A percentile compares a stretch with the other conserved stretches of the same genome.
phyloP scores from a whole-genome alignment of 2,113 vertebrate genomes.

The Sitta europaea region DNA sequence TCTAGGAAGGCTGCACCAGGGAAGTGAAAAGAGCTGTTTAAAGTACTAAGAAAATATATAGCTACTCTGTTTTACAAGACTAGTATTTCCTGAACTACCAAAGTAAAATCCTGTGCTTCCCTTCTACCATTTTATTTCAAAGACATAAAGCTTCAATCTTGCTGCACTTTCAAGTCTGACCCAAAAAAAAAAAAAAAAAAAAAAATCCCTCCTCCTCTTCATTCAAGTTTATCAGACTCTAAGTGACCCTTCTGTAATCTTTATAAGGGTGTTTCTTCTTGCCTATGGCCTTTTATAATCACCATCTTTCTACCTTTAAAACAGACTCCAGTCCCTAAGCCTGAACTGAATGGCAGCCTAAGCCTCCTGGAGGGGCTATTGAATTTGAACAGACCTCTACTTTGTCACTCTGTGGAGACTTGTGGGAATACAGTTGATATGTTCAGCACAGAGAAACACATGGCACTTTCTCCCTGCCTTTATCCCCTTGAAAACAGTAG shows the following conservation, averaged over 20 bases:
- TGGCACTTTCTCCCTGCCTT: neutral
- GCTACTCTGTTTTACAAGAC: neutral
- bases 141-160: neutral
- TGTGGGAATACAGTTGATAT: neutral
- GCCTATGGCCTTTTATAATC: neutral
- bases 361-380: neutral
- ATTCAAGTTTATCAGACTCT: neutral
- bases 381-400: neutral
- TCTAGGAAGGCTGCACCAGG: neutral
- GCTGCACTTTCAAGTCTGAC: neutral
- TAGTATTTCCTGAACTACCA: neutral
- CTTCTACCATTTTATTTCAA: neutral
- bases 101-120: neutral
- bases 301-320: neutral
- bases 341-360: neutral
- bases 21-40: neutral
- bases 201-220: neutral
- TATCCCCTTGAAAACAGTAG: neutral
- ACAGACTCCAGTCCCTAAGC: neutral
- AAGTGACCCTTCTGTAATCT: neutral
- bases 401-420: neutral
- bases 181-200: neutral
- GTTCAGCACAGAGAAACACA: neutral
- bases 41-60: neutral
- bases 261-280: neutral